Evolutionary conservation across 2,888 invertebrate genomes (phyloP).

Genomic region (Cosmia pyralina): DNA sequence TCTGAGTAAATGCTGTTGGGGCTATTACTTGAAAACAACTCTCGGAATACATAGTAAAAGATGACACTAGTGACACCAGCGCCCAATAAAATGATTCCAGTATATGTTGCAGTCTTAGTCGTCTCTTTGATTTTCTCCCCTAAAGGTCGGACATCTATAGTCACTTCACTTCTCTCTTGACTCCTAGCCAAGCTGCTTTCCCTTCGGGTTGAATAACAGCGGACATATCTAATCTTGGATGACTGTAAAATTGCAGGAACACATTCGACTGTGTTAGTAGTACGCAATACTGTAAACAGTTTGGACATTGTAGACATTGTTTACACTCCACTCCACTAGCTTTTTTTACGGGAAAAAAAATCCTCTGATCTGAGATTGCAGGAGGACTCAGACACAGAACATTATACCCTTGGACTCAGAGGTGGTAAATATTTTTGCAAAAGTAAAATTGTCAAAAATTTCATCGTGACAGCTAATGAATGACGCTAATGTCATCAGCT

Average conservation of each 20-base stretch:
- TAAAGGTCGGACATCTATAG: conserved; percentile 91
- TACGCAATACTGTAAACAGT: conserved; percentile 77
- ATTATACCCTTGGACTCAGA: too few species aligned
- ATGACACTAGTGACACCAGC: conserved; percentile 95
- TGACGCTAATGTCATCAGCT: conserved; percentile 42
- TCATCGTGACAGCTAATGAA: background rate
- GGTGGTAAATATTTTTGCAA: conserved; percentile 47
- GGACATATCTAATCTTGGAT: conserved; percentile 71
- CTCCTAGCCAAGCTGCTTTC: conserved; percentile 80
- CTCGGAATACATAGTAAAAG: conserved; percentile 95
- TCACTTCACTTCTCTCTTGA: conserved; percentile 83
- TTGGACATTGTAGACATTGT: conserved; percentile 84
- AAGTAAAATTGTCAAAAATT: conserved; percentile 3
- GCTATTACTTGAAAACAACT: conserved; percentile 96
- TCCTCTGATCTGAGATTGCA: background rate
- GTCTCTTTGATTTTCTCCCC: conserved; percentile 96
- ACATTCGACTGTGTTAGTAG: conserved; percentile 70
- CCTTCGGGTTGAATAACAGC: conserved; percentile 78
- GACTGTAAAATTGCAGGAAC: conserved; percentile 72
- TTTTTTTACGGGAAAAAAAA: conserved; percentile 20
- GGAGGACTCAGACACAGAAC: conserved; percentile 7
- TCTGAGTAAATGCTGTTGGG: conserved; percentile 95
- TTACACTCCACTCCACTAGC: conserved; percentile 45
- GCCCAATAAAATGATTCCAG: conserved; percentile 95
- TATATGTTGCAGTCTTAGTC: conserved; percentile 96